These are phyloP conservation scores for Caranx melampygus DNA, from an alignment of 2,113 vertebrate species.

Conservation along the genomic window DNA sequence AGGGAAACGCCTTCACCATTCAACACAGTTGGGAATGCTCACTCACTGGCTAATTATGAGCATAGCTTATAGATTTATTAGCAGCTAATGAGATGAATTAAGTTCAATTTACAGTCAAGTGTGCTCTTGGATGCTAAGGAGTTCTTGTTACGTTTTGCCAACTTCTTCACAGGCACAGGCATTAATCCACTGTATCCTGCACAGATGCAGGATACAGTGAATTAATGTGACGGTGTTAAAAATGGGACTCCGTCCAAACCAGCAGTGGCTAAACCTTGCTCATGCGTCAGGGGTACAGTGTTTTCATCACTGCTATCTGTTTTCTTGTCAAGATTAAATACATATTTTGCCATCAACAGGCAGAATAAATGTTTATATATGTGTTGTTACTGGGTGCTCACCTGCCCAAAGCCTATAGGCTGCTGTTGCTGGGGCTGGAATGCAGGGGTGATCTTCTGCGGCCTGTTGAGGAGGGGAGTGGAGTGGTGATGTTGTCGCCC, in stretches of 20 bases:
- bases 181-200: background rate
- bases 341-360: background rate
- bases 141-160: background rate
- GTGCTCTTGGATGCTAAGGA: background rate
- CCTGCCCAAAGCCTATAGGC: conserved; percentile 93
- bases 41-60: background rate
- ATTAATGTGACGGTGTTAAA: background rate
- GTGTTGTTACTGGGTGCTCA: conserved; percentile 58
- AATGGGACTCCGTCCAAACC: background rate
- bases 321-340: background rate
- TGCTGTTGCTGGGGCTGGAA: conserved; percentile 89
- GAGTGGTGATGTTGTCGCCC: conserved; percentile 88
- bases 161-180: background rate
- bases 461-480: conserved; percentile 86
- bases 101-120: conserved; percentile 4
- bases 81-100: background rate
- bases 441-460: conserved; percentile 91
- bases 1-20: background rate
- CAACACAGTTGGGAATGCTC: background rate
- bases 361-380: background rate
- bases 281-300: too few relatives aligned
- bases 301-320: background rate
- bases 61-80: background rate
- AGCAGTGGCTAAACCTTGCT: background rate
- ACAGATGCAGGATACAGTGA: background rate